Base-by-base conservation (phyloP, 2,888 invertebrate species). In the Lycaena phlaeas region DNA sequence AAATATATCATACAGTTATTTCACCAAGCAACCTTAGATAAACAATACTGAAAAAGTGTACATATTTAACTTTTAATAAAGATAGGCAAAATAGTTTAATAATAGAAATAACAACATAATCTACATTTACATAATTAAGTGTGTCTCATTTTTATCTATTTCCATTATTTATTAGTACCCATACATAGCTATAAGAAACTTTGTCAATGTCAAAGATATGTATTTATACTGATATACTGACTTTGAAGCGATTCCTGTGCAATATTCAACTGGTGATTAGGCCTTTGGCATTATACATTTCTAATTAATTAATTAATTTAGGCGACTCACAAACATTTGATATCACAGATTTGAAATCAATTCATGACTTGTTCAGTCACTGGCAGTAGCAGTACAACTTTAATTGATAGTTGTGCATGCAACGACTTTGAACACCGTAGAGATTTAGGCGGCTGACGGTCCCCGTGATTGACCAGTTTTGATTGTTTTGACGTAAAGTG, bases 351-450 rank as follows among this genome's bases (percentile, higher is more conserved):
- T 43, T 43, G 44, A 27, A 38, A 40, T 39, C 18, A 30, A 29
- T 36, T 27, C 14, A 27, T 30, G 27, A 36, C 28, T 22, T 29
- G 27, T 39, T 45, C 27, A 37, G 34, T 56, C 53, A 68, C 42
- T 44, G 56, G 52, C 94, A 94, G 64, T 88, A 93, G 73, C 94
- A 94, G 63, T 92, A 93, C 44, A 93, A 84, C 64, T 93, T 92
- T 46, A 93, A 81, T 53, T 89, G 87, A 57, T 89, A 90, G 57
- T 94, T 89, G 45, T 90, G 87, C 34, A 94, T 86, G 62, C 94
- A 94, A 52, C 84, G 87, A 69, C 93, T 93, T 68, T 94, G 93
- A 39, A 88, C 86, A n/a, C 93, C 92, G 61, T 94, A 94, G 27
- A 91, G 77, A 68, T 94, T 94, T 38, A 93, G 86, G 38, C 94